Percentiles rank a stretch among this genome's conserved stretches.
Conservation (phyloP, 53 echinoderm and acorn worm genomes). For the Arbacia lixula region DNA sequence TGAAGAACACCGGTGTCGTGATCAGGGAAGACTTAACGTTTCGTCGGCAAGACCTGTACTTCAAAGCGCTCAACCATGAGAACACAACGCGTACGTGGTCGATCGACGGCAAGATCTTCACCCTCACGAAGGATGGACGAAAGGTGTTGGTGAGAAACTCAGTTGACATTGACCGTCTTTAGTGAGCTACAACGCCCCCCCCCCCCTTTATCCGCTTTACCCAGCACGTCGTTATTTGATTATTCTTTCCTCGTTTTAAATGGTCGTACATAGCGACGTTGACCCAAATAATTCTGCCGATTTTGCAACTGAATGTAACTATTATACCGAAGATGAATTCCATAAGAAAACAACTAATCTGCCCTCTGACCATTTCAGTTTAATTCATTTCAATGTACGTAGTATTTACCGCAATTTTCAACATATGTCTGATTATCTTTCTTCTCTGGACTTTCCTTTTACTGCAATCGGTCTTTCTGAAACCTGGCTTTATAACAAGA, state of each 20-base stretch:
- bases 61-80: not conserved
- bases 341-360: not conserved
- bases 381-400: slow-evolving; percentile 23
- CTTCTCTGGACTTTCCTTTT: not conserved
- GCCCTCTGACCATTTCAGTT: not conserved
- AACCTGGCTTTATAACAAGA: not conserved
- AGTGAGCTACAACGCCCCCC: not conserved
- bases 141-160: not conserved
- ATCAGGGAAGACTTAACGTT: slow-evolving; percentile 17
- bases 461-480: not conserved
- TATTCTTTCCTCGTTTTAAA: too few relatives aligned
- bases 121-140: not conserved
- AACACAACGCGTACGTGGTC: slow-evolving; percentile 25
- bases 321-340: not conserved
- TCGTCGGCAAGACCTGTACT: not conserved
- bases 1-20: slow-evolving; percentile 5
- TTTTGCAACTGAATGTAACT: not conserved
- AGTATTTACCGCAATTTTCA: slow-evolving; percentile 16
- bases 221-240: too few relatives aligned
- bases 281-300: not conserved
- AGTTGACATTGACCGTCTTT: not conserved
- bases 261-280: too few relatives aligned
- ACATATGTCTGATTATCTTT: not conserved
- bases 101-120: slow-evolving; percentile 1
- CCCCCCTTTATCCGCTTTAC: not conserved